These are phyloP conservation scores for Struthidea cinerea DNA, from an alignment of 2,113 vertebrate genomes.

Conservation along the genomic window DNA sequence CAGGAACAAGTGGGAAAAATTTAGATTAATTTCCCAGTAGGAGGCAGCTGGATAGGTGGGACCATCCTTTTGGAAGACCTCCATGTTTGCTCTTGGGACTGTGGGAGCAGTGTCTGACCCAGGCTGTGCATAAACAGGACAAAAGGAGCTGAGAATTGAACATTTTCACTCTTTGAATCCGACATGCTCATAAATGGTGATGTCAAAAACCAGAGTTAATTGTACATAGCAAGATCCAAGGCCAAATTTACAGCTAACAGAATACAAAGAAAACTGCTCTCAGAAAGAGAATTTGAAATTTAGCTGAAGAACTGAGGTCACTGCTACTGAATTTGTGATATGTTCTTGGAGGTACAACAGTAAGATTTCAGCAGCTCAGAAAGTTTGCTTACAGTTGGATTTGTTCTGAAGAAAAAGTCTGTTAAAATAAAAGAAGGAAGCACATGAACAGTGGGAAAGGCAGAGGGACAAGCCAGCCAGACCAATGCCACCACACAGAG, in stretches of 20 bases:
- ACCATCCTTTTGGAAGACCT: rapidly evolving
- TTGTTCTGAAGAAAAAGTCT: neutral
- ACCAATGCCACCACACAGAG: neutral
- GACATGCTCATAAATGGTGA: neutral
- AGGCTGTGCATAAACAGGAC: neutral
- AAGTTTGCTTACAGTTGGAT: neutral
- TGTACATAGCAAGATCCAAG: rapidly evolving
- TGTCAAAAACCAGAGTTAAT: neutral
- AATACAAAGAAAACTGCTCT: neutral
- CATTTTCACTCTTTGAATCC: neutral
- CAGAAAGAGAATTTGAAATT: neutral
- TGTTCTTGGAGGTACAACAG: neutral
- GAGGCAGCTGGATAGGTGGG: neutral
- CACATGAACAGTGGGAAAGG: neutral
- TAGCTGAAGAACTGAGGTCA: neutral
- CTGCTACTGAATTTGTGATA: neutral
- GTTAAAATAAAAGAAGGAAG: neutral
- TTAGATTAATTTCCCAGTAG: neutral
- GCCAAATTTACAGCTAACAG: neutral
- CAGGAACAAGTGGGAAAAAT: neutral
- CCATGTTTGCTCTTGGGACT: neutral
- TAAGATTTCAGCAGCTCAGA: neutral
- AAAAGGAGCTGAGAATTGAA: neutral
- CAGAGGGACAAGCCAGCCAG: neutral
- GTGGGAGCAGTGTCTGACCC: neutral